Conservation (phyloP, 2,797 vertebrate genomes). For the Sardinella longiceps region DNA sequence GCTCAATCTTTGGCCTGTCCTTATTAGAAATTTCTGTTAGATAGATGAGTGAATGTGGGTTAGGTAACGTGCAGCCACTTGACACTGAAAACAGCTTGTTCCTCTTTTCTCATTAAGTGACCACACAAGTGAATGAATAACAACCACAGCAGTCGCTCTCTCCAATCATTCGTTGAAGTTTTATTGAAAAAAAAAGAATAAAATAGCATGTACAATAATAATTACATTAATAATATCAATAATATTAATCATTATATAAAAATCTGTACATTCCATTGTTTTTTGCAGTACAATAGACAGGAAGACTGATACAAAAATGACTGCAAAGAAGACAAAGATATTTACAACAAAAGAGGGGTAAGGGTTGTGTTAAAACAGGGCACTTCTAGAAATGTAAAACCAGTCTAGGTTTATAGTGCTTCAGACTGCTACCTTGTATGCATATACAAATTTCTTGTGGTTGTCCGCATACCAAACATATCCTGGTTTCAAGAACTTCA, state of each 20-base stretch:
- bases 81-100: not conserved
- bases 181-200: slow-evolving; percentile 99
- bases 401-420: slow-evolving; percentile 79
- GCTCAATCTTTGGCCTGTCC: not conserved
- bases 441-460: not conserved
- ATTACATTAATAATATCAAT: slow-evolving; percentile 74
- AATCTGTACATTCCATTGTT: slow-evolving; percentile 98
- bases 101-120: not conserved
- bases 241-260: slow-evolving; percentile 85
- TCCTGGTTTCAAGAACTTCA: not conserved
- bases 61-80: not conserved
- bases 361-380: slow-evolving; percentile 64
- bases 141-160: slow-evolving; percentile 14
- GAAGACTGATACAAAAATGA: slow-evolving; percentile 94
- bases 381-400: slow-evolving; percentile 62
- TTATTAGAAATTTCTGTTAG: not conserved
- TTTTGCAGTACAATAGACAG: slow-evolving; percentile 95
- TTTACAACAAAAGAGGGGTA: slow-evolving; percentile 68
- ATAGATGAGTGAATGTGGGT: not conserved
- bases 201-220: slow-evolving; percentile 91
- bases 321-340: slow-evolving; percentile 75
- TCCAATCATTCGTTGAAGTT: slow-evolving; percentile 72
- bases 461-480: not conserved
- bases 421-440: slow-evolving; percentile 65
- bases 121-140: not conserved